A percentile compares a stretch with the other conserved stretches of the same genome.
phyloP scores from a whole-genome alignment of 1,140 invertebrate species.

The Heliconius hermathena region DNA sequence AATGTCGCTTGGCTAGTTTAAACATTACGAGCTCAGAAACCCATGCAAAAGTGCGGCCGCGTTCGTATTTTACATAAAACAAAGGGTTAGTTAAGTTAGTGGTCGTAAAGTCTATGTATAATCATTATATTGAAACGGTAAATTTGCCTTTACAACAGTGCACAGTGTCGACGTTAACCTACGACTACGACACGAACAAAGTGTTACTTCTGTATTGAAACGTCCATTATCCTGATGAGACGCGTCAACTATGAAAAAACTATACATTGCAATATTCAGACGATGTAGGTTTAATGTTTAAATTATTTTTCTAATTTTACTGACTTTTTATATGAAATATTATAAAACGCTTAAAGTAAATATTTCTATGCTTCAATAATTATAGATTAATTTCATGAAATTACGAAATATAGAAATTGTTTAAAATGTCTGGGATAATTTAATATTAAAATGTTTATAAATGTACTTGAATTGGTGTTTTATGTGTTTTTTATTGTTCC shows the following conservation, averaged over 20 bases:
- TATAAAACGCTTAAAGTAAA: background rate
- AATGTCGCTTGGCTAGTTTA: background rate
- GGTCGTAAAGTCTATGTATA: slow-evolving; percentile 9
- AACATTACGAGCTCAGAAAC: background rate
- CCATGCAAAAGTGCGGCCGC: background rate
- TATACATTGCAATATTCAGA: background rate
- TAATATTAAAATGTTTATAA: no score
- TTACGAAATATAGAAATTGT: no score
- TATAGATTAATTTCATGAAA: background rate
- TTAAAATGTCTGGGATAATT: no score
- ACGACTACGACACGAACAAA: slow-evolving; percentile 21
- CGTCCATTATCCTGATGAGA: slow-evolving; percentile 42
- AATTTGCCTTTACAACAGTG: background rate
- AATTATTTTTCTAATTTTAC: slow-evolving; percentile 14
- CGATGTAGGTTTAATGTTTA: background rate
- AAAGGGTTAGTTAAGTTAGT: slow-evolving; percentile 2
- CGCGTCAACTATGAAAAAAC: slow-evolving; percentile 22
- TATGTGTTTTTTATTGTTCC: no score
- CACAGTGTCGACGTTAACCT: slow-evolving; percentile 21
- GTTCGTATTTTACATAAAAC: background rate
- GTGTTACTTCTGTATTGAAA: slow-evolving; percentile 38
- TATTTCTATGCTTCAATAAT: background rate
- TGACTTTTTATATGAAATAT: no score
- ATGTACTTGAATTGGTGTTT: no score
- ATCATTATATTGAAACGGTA: slow-evolving; percentile 6